Base-by-base conservation (phyloP, 2,888 invertebrate species). In the Eledone cirrhosa region DNA sequence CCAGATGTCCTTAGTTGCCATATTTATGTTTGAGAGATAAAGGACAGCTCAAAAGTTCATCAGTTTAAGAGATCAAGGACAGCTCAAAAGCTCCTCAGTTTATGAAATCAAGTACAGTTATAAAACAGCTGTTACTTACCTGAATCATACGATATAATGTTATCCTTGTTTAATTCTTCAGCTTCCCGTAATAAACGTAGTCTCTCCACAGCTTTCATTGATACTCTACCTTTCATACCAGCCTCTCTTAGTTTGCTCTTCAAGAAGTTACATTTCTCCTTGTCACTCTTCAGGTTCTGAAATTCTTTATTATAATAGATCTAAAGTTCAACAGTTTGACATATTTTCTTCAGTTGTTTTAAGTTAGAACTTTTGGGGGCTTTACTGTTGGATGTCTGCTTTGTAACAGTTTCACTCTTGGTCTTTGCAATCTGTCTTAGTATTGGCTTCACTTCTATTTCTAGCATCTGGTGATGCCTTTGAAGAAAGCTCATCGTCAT, bases 251-350 rank as follows among this genome's bases (percentile, higher is more conserved):
- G 48, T 47, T 47, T 76, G 24, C 24, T n/a, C 27, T 47, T 22
- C 76, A 76, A 76, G 24, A 27, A 14, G n/a, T 24, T 29, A 24
- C 47, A 47, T 48, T 48, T 76, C 19, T n/a, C 24, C 5, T 8
- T 13, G 48, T 76, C 48, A 47, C 27, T 48, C 27, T 76, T 7
- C 19, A 47, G 29, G 16, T 76, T 14, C 22, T 76, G 24, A 29
- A 76, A 76, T 27, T 76, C 76, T 76, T 76, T 76, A n/a, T 76
- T 76, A 19, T 76, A 76, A 5, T 76, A 47, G 11, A 76, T 24
- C 47, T n/a, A 76, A 2, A 76, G 29, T 22, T 48, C 76, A 1
- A 48, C 76, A 47, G 76, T 24, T 14, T 48, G 76, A 47, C 47
- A 47, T 27, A 76, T 48, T 29, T 47, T 76, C 14, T 24, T 41